Evolutionary conservation across 2,888 invertebrate species (phyloP), one percentile per base, ranked within the genome.

Genomic region (Drosophila pseudotalamancana): DNA sequence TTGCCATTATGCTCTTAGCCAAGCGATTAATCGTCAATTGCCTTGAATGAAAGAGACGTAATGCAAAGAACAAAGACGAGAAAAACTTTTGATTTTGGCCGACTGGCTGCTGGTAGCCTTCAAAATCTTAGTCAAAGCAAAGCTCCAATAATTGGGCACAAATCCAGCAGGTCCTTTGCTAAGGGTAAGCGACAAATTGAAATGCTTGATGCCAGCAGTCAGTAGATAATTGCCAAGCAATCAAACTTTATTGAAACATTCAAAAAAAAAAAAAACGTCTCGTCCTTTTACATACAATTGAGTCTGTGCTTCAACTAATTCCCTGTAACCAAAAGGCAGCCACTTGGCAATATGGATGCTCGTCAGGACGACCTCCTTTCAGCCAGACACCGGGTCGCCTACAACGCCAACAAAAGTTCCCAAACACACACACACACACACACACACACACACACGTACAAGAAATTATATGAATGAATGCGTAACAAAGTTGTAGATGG

Each of bases 161-260:
- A 72, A 70, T 75, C 75, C 70, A 57, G 46, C 16, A 46, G 56
- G 49, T 18, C 25, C 32, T 12, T 27, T 72, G 60, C 51, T 57
- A 74, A 60, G 73, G 76, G 66, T 70, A 66, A 70, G 49, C 74
- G 74, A 68, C 66, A 77, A 77, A 77, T 69, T 60, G 64, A 77
- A 74, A 72, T 69, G 51, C 48, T 59, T 59, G 77, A 68, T 80
- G 76, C 77, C 83, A 68, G 78, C 60, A 46, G 43, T 60, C 71
- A 12, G 43, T 29, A 83, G 86, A 86, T 83, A 86, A 86, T 83
- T 86, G 86, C 74, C 84, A 65, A 62, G 57, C 83, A 83, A 83
- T 83, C 86, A 86, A 81, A 83, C 74, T 72, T 83, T 86, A 75
- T 77, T 78, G 84, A 78, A 72, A 81, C 72, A 69, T 74, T 69